Evolutionary conservation across 1,140 invertebrate species (phyloP).

Genomic region (Manduca sexta): DNA sequence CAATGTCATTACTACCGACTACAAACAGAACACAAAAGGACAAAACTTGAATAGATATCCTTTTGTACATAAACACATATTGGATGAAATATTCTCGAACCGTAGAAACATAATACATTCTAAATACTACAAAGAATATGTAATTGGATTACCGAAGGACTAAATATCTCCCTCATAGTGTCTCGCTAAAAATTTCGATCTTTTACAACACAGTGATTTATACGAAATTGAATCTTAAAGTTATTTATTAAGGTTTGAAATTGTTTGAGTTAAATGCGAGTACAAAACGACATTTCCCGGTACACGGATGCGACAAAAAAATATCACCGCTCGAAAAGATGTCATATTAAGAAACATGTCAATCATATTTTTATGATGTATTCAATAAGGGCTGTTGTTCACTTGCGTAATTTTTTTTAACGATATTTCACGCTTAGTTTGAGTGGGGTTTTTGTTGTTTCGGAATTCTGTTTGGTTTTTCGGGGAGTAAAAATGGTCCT

Average conservation of each 20-base stretch:
- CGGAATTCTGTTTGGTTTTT: conserved; percentile 20
- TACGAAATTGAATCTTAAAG: conserved; percentile 6
- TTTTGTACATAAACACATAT: conserved; percentile 44
- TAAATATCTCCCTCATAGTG: conserved; percentile 62
- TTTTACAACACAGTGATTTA: neutral
- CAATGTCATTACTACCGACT: neutral
- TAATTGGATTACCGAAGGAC: conserved; percentile 65
- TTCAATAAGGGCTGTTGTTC: conserved; percentile 58
- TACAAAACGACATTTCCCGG: conserved; percentile 20
- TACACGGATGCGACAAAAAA: conserved; percentile 61
- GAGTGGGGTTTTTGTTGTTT: conserved; percentile 24
- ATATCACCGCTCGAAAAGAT: conserved; percentile 70
- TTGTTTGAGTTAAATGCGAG: conserved; percentile 14
- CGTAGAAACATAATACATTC: conserved; percentile 69
- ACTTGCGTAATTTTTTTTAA: conserved; percentile 59
- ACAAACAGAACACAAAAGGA: conserved; percentile 25
- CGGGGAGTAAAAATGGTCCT: conserved; percentile 15
- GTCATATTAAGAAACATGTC: conserved; percentile 72
- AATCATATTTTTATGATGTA: conserved; percentile 71
- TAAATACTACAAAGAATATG: conserved; percentile 62
- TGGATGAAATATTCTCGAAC: conserved; percentile 47
- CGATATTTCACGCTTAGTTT: conserved; percentile 62
- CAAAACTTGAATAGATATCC: conserved; percentile 38
- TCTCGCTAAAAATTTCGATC: conserved; percentile 23
- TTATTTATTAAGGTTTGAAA: conserved; percentile 4